Percentiles rank a stretch among this genome's conserved stretches.
Conservation (phyloP, 2,888 invertebrate species). For the Ptychoptera albimana region DNA sequence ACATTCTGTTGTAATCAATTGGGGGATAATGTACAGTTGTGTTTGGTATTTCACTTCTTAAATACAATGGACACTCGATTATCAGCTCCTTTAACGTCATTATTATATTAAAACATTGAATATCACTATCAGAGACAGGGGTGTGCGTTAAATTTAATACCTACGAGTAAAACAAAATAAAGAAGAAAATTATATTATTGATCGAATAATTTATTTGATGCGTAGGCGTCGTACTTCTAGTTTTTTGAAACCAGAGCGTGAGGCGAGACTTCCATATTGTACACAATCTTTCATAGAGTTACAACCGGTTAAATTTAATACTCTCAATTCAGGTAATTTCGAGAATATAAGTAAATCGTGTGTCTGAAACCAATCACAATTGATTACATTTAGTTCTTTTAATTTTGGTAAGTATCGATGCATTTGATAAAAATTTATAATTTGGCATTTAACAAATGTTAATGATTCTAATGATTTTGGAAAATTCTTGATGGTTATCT, state of each 20-base stretch:
- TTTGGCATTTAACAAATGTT: conserved; percentile 27
- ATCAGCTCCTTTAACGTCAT: conserved; percentile 35
- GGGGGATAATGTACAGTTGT: too few relatives aligned
- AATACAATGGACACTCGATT: conserved; percentile 29
- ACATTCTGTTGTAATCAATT: too few relatives aligned
- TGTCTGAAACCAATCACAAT: conserved; percentile 59
- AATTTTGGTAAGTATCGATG: conserved; percentile 12
- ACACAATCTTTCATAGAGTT: conserved; percentile 50
- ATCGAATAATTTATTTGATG: not conserved
- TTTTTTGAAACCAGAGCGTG: conserved; percentile 45
- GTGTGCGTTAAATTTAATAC: conserved; percentile 38
- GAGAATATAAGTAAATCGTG: conserved; percentile 56
- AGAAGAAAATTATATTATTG: not conserved
- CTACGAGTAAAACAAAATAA: conserved; percentile 16
- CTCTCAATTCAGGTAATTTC: conserved; percentile 44
- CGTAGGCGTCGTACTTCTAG: conserved; percentile 18
- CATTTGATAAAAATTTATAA: conserved; percentile 3
- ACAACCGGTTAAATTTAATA: conserved; percentile 49
- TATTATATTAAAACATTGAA: conserved; percentile 39
- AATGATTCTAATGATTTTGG: conserved; percentile 44
- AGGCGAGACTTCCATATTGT: conserved; percentile 60
- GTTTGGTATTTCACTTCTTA: too few relatives aligned
- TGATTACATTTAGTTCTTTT: conserved; percentile 52
- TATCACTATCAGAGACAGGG: conserved; percentile 39
- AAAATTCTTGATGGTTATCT: conserved; percentile 40